Evolutionary conservation across 2,797 vertebrate genomes (phyloP).

Genomic region (Phataginus tricuspis): DNA sequence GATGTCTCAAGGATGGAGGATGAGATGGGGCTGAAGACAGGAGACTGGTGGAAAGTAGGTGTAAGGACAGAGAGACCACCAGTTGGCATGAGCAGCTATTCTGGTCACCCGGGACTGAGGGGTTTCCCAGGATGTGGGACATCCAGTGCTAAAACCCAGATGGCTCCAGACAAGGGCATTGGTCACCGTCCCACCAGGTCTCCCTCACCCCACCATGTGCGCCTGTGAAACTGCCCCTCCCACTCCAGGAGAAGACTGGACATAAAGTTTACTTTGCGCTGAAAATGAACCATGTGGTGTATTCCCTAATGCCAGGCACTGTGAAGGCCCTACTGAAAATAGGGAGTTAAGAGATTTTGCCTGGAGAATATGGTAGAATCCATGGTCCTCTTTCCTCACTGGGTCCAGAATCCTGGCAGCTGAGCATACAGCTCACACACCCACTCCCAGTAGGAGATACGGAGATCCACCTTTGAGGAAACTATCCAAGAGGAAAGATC

Average conservation of each 20-base stretch:
- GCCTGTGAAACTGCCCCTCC: background rate
- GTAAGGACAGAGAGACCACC: background rate
- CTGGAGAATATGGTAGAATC: background rate
- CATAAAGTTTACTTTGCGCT: background rate
- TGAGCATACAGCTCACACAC: fast-evolving
- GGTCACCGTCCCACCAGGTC: background rate
- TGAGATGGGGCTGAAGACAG: background rate
- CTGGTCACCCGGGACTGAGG: background rate
- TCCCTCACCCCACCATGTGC: too few relatives aligned
- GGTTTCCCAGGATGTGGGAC: background rate
- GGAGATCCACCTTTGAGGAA: background rate
- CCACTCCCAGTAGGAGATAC: background rate
- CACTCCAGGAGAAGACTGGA: background rate
- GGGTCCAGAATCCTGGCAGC: background rate
- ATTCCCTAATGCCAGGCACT: background rate
- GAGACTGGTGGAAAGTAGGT: background rate
- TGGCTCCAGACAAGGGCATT: background rate
- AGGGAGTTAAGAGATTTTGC: fast-evolving
- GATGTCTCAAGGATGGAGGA: background rate
- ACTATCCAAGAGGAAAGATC: background rate
- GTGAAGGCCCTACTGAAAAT: background rate
- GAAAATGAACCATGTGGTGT: background rate
- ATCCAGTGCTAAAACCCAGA: background rate
- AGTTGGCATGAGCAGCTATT: background rate
- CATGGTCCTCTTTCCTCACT: background rate